These are phyloP conservation scores for Anguilla marmorata DNA, from an alignment of 2,797 vertebrate species.

Conservation along the genomic window DNA sequence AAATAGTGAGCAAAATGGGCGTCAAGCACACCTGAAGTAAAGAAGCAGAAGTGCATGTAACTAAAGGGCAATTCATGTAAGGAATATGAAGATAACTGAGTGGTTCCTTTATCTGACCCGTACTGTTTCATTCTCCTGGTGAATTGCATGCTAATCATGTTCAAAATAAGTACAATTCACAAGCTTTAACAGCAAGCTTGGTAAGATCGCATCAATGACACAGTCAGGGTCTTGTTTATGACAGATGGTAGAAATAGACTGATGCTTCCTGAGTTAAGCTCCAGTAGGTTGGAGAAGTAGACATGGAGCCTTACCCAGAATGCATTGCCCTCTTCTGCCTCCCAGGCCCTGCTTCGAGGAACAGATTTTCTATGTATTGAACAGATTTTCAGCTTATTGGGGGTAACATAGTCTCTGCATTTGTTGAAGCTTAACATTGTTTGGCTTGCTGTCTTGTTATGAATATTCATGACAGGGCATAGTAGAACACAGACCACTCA, in stretches of 20 bases:
- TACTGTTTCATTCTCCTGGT: not conserved
- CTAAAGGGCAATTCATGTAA: not conserved
- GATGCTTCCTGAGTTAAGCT: not conserved
- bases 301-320: not conserved
- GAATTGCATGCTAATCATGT: not conserved
- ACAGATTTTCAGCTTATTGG: not conserved
- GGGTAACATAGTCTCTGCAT: not conserved
- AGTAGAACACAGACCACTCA: not conserved
- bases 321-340: constrained; percentile 49
- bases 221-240: not conserved
- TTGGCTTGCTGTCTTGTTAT: not conserved
- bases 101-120: not conserved
- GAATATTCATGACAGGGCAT: not conserved
- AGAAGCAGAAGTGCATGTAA: not conserved
- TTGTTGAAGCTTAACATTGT: not conserved
- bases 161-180: not conserved
- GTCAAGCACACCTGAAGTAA: not conserved
- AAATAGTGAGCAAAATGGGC: not conserved
- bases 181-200: not conserved
- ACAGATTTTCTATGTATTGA: not conserved
- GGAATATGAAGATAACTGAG: not conserved
- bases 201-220: not conserved
- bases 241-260: not conserved
- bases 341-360: constrained; percentile 25
- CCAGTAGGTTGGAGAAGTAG: not conserved